Percentiles rank a stretch among this genome's conserved stretches.
Evolutionary conservation across 1,140 invertebrate species (phyloP).

Genomic region (Listronotus bonariensis): DNA sequence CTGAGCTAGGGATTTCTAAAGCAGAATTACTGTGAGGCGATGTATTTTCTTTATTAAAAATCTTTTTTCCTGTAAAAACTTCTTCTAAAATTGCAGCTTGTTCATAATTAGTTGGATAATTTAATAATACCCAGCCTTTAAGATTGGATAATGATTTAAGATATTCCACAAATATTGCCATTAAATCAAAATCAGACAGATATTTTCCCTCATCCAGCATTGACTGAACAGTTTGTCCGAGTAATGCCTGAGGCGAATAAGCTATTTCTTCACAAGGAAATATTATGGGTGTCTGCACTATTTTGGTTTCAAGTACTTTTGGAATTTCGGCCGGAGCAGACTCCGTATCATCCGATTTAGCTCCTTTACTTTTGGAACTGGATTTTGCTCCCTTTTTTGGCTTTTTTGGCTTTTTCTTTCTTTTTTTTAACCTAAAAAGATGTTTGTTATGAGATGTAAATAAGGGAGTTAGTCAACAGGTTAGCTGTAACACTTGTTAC

Average conservation of each 20-base stretch:
- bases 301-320: conserved; percentile 28
- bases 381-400: conserved; percentile 39
- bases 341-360: conserved; percentile 16
- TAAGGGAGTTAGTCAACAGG: too few relatives aligned
- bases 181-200: conserved; percentile 60
- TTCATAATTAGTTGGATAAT: conserved; percentile 63
- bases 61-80: conserved; percentile 37
- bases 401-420: conserved; percentile 23
- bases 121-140: conserved; percentile 65
- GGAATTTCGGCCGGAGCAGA: not conserved
- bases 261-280: conserved; percentile 62
- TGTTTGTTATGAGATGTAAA: too few relatives aligned
- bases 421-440: conserved; percentile 14
- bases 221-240: conserved; percentile 63
- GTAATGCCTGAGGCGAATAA: conserved; percentile 58
- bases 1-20: conserved; percentile 1
- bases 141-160: conserved; percentile 58
- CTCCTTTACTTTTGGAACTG: conserved; percentile 8
- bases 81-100: conserved; percentile 64
- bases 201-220: conserved; percentile 59
- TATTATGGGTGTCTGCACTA: conserved; percentile 60
- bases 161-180: conserved; percentile 64
- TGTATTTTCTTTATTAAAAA: conserved; percentile 12
- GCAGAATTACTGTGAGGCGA: conserved; percentile 19
- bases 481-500: too few relatives aligned